Conservation (phyloP, 1,140 invertebrate species). For the Brachionus calyciflorus region DNA sequence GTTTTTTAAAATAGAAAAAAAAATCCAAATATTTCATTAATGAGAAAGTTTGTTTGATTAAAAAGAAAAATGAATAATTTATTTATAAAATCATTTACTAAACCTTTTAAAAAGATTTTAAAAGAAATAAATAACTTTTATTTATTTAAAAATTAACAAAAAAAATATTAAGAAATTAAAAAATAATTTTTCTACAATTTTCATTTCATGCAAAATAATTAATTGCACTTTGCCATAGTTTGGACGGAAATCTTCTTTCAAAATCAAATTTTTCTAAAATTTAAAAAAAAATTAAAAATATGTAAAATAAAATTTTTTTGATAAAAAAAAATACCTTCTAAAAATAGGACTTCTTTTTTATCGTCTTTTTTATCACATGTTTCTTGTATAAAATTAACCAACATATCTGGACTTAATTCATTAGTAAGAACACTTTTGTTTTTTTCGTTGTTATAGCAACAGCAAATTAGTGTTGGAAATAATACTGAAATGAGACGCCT, state of each 20-base stretch:
- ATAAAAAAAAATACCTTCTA: constrained; percentile 32
- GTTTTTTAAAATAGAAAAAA: no score
- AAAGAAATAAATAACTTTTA: no score
- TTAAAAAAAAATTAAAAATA: constrained; percentile 12
- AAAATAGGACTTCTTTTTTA: constrained; percentile 47
- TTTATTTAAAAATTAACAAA: no score
- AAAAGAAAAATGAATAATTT: no score
- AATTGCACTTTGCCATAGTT: constrained; percentile 48
- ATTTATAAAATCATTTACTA: no score
- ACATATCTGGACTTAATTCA: constrained; percentile 70
- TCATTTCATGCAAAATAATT: constrained; percentile 41
- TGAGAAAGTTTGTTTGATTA: no score
- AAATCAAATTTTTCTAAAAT: constrained; percentile 47
- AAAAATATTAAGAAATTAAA: no score
- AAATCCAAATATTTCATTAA: no score
- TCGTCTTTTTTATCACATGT: background rate
- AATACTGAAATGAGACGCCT: constrained; percentile 71
- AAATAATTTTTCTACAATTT: no score
- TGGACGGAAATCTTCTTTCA: constrained; percentile 44
- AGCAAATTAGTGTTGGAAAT: constrained; percentile 81
- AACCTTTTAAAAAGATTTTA: no score
- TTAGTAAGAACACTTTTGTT: constrained; percentile 71
- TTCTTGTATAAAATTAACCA: constrained; percentile 59
- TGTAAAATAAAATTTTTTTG: background rate
- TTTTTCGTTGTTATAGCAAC: constrained; percentile 70